Evolutionary conservation across 1,140 invertebrate genomes (phyloP).

Genomic region (Periplaneta americana): DNA sequence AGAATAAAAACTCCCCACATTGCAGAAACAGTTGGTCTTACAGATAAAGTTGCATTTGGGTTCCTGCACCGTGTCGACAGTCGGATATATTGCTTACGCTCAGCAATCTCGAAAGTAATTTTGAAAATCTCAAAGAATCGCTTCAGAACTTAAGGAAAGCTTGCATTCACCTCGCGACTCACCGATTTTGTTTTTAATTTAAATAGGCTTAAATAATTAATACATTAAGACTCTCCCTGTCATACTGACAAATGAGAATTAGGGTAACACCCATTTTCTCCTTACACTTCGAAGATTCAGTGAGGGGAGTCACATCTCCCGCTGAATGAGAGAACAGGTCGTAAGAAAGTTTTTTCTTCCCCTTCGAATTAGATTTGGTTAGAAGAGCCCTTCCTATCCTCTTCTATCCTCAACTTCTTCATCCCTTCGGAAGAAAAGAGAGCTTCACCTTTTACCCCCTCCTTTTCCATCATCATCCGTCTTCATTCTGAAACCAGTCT

Average conservation of each 20-base stretch:
- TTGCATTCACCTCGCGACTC: too few relatives aligned
- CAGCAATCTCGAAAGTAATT: too few relatives aligned
- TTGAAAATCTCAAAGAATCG: too few relatives aligned
- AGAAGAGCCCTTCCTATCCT: neutral
- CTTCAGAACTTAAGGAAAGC: too few relatives aligned
- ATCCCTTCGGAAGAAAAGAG: neutral
- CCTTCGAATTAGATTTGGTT: neutral
- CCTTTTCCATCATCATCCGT: conserved; percentile 5
- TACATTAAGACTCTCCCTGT: neutral
- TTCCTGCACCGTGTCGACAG: too few relatives aligned
- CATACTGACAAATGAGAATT: neutral
- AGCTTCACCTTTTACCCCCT: neutral
- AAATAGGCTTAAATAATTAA: neutral
- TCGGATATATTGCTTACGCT: too few relatives aligned
- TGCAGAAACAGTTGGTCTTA: too few relatives aligned
- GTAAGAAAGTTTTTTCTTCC: neutral
- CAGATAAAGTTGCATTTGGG: too few relatives aligned
- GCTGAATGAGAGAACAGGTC: neutral
- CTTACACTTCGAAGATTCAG: neutral
- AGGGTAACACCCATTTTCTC: neutral
- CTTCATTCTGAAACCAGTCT: conserved; percentile 1
- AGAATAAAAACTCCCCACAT: too few relatives aligned
- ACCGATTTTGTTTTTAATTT: too few relatives aligned
- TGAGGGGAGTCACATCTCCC: neutral
- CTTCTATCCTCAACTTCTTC: neutral